These are phyloP conservation scores for Pedionomus torquatus DNA, from an alignment of 2,113 vertebrate genomes.

Conservation along the genomic window DNA sequence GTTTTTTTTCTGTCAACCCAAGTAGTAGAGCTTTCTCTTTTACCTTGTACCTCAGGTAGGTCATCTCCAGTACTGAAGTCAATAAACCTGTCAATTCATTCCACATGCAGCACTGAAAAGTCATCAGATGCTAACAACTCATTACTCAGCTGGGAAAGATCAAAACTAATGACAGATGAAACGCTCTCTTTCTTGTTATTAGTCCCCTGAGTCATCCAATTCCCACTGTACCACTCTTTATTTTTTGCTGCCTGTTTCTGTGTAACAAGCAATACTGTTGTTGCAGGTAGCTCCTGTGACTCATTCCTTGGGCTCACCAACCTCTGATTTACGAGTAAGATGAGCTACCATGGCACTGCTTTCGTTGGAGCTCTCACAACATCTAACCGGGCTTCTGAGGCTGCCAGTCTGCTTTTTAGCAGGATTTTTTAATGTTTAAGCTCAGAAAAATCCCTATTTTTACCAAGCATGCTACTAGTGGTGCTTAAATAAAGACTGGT, in stretches of 20 bases:
- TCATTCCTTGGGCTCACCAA: not conserved
- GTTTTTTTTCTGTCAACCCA: not conserved
- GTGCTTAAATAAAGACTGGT: not conserved
- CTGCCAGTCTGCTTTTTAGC: not conserved
- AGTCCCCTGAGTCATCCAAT: conserved; percentile 18
- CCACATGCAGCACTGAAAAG: not conserved
- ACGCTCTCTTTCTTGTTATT: not conserved
- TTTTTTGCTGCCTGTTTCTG: not conserved
- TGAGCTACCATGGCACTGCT: not conserved
- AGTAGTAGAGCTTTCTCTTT: not conserved
- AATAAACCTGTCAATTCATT: conserved; percentile 7
- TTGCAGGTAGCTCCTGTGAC: conserved; percentile 5
- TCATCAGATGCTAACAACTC: not conserved
- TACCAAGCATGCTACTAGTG: not conserved
- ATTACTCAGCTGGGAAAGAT: conserved; percentile 15
- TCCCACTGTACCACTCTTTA: not conserved
- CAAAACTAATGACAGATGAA: conserved; percentile 25
- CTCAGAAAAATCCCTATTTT: not conserved
- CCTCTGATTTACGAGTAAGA: not conserved
- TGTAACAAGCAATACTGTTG: not conserved
- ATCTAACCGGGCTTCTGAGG: not conserved
- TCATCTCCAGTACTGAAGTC: not conserved
- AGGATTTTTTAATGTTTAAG: not conserved
- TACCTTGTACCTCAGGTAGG: not conserved
- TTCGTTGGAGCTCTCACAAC: not conserved